Evolutionary conservation across 2,113 vertebrate species (phyloP), one percentile per base, ranked within the genome.

Genomic region (Pteropus alecto): DNA sequence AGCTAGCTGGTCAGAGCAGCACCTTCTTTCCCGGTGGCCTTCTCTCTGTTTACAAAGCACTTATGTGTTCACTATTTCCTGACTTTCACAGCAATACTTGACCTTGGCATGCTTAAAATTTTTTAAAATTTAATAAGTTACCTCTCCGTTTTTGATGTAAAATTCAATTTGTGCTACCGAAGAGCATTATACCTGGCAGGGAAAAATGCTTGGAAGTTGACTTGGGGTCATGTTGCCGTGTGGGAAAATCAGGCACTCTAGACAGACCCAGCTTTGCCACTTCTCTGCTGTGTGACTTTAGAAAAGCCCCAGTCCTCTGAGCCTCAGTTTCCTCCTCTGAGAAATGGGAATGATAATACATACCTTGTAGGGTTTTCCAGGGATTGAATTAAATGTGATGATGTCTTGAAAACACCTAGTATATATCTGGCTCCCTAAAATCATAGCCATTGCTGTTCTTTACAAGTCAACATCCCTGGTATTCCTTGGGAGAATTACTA

Each of bases 311-410:
- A 58, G 65, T 63, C 28, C 81, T 67, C 60, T 63, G 76, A 94
- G 71, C 85, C 81, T 77, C 76, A 22, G 0, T 86, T 81, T 96
- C 61, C 41, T 92, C 70, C 28, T 94, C 73, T 94, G 90, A 89
- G 94, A 96, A 87, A 56, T 16, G 41, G 51, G 61, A 24, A 35
- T 91, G 41, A 77, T 41, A 35, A 38, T n/a, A 35, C 38, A 28
- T 3, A 46, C 35, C 46, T 81, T 9, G 15, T 12, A 67, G 82
- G 51, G 16, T 28, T 68, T 82, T 77, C 19, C 65, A 71, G 82
- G 48, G 67, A 14, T 26, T 43, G 7, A n/a, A 58, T 71, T 73
- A 73, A 84, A 67, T 76, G 77, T 88, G n/a, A 15, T 56, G 21
- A 10, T 90, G 11, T 43, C 73, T 48, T 91, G 76, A 77, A 48